A percentile compares a stretch with the other conserved stretches of the same genome.
Evolutionary conservation across 2,888 invertebrate genomes (phyloP).

Genomic region (Andrena bicolor): DNA sequence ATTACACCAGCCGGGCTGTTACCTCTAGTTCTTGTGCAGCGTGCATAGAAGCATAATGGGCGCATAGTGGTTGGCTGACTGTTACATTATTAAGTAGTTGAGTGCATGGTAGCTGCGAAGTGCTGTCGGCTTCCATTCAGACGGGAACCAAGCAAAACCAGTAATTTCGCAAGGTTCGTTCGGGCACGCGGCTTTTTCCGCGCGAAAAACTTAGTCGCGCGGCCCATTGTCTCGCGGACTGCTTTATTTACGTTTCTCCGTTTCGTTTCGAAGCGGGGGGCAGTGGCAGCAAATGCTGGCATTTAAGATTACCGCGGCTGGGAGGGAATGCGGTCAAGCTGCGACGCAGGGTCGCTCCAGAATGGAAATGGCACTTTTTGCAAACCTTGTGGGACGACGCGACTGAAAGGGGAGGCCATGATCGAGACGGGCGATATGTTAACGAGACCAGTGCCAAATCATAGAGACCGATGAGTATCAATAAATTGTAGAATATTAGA

Average conservation of each 20-base stretch:
- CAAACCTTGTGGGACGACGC: background rate
- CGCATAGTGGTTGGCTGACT: constrained; percentile 80
- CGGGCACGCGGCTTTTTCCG: constrained; percentile 22
- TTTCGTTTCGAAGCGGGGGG: too few relatives aligned
- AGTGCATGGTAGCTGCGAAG: constrained; percentile 81
- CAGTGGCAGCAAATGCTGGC: too few relatives aligned
- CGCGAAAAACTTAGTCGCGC: constrained; percentile 20
- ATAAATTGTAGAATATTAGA: background rate
- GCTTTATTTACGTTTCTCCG: constrained; percentile 15
- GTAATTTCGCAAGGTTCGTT: constrained; percentile 54
- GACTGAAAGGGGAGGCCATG: background rate
- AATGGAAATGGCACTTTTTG: background rate
- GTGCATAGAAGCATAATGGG: constrained; percentile 79
- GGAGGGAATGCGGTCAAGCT: background rate
- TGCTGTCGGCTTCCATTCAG: constrained; percentile 80
- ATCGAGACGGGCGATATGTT: too few relatives aligned
- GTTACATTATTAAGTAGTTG: constrained; percentile 83
- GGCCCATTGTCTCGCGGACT: constrained; percentile 3
- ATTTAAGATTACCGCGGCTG: constrained; percentile 3
- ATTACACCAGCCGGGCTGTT: constrained; percentile 69
- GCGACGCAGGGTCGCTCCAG: background rate
- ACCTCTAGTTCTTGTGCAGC: constrained; percentile 72
- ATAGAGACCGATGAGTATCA: background rate
- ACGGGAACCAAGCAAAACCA: constrained; percentile 65
- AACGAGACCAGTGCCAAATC: background rate